These are phyloP conservation scores for Podarcis cretensis DNA, from an alignment of 2,113 vertebrate species.

Conservation along the genomic window DNA sequence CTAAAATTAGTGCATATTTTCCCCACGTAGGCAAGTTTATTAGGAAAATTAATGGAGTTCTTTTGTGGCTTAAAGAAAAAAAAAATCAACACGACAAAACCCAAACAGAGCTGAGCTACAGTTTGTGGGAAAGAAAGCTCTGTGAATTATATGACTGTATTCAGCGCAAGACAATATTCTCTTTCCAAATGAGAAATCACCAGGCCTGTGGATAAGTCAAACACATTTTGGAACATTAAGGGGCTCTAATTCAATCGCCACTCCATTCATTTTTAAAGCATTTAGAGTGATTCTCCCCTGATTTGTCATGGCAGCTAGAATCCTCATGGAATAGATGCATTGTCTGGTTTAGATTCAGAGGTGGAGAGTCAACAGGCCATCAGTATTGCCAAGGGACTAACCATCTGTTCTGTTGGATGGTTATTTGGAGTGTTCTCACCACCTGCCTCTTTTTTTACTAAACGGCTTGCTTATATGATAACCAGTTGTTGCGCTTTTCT, in stretches of 20 bases:
- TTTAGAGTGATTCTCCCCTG: neutral
- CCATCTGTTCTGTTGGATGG: conserved; percentile 36
- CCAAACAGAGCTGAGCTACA: neutral
- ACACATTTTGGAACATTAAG: neutral
- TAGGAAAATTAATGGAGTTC: neutral
- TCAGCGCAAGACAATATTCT: neutral
- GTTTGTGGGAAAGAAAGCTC: neutral
- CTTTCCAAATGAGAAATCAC: conserved; percentile 1
- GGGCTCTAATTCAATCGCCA: neutral
- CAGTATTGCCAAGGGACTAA: neutral
- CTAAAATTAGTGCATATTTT: conserved; percentile 21
- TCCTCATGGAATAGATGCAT: conserved; percentile 21
- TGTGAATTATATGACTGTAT: neutral
- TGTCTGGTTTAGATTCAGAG: conserved; percentile 42
- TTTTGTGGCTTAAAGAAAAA: neutral
- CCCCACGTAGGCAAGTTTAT: conserved; percentile 19
- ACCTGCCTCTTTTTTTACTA: conserved; percentile 28
- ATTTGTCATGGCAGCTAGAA: conserved; percentile 39
- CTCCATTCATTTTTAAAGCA: conserved; percentile 16
- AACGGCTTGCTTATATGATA: conserved; percentile 40
- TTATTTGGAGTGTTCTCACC: conserved; percentile 1
- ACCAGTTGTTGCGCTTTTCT: neutral
- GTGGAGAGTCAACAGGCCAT: conserved; percentile 35
- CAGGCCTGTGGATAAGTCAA: neutral
- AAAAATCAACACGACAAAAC: too few relatives aligned